Percentiles rank a stretch among this genome's conserved stretches.
Evolutionary conservation across 2,888 invertebrate genomes (phyloP).

Genomic region (Molorchus minor): DNA sequence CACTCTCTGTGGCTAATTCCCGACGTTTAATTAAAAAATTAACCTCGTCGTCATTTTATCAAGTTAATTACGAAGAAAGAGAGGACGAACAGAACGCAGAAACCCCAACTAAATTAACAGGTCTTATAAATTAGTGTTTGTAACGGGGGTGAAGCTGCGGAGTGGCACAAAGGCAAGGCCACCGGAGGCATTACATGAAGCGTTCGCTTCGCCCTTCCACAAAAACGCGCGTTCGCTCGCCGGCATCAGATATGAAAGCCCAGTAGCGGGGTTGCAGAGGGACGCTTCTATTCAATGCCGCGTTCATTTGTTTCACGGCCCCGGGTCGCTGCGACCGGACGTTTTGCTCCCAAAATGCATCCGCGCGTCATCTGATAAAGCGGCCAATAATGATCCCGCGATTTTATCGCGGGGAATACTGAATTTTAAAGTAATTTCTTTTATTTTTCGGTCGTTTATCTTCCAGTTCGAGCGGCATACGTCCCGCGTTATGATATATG

Average conservation of each 20-base stretch:
- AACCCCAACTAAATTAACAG: conserved; percentile 16
- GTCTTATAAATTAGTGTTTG: conserved; percentile 15
- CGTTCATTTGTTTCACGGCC: conserved; percentile 54
- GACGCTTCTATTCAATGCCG: conserved; percentile 55
- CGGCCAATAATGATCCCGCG: conserved; percentile 48
- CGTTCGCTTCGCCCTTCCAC: conserved; percentile 17
- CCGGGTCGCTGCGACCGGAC: conserved; percentile 33
- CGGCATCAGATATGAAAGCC: conserved; percentile 49
- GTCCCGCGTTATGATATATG: conserved; percentile 29
- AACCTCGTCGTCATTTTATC: conserved; percentile 22
- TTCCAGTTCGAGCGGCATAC: conserved; percentile 32
- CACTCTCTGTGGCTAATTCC: neutral
- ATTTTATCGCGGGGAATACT: conserved; percentile 50
- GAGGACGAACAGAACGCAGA: conserved; percentile 8
- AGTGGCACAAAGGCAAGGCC: conserved; percentile 25
- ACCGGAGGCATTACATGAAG: conserved; percentile 26
- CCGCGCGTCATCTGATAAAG: conserved; percentile 47
- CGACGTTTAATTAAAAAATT: conserved; percentile 15
- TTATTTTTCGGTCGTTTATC: conserved; percentile 37
- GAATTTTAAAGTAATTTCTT: conserved; percentile 54
- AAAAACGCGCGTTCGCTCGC: conserved; percentile 45
- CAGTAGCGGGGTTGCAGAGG: conserved; percentile 51
- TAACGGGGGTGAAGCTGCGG: conserved; percentile 12
- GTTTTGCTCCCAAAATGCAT: conserved; percentile 47
- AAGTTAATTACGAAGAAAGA: conserved; percentile 17